Base-by-base conservation (phyloP, 1,140 invertebrate genomes). In the Oryctes rhinoceros region DNA sequence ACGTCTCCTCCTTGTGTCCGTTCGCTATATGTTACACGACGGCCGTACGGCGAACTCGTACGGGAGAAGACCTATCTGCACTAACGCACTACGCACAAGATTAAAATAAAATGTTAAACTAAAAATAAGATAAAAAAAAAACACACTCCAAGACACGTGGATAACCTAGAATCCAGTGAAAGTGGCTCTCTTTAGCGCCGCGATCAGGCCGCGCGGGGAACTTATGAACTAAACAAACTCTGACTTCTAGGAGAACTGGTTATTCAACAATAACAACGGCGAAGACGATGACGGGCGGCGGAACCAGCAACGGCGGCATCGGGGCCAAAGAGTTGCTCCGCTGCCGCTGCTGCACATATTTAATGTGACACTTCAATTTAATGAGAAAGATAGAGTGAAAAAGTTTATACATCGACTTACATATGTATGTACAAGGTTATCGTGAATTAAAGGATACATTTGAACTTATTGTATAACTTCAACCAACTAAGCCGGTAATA, bases 81-180 rank as follows among this genome's bases (percentile, higher is more conserved):
- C 65, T 67, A 67, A 18, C 65, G 65, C 65, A 5, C 65, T 24
- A 67, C 65, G 18, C 65, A 67, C 65, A 37, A 79, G 78, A 79
- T 79, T 79, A 79, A 79, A 79, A 78, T 59, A 78, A 78, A 78
- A 78, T 78, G 77, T 39, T 39, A 53, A 78, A 77, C 76, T 77
- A 77, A 78, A 78, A 78, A 71, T 79, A 79, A 79, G 62, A 79
- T 62, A 71, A 39, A 79, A 79, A 62, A 30, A 79, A 79, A 62
- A 62, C n/a, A 62, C 48, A 44, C 49, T 53, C 24, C 13, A 83
- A 81, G 85, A 86, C 85, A 86, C 85, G 85, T 86, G 85, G 85
- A 86, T 86, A 86, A 85, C 85, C 85, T 83, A 86, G 85, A 86
- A 86, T 86, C 84, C 83, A 86, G 85, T 86, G 85, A 86, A 86